Evolutionary conservation across 2,888 invertebrate genomes (phyloP).

Genomic region (Ornithoptera priamus): DNA sequence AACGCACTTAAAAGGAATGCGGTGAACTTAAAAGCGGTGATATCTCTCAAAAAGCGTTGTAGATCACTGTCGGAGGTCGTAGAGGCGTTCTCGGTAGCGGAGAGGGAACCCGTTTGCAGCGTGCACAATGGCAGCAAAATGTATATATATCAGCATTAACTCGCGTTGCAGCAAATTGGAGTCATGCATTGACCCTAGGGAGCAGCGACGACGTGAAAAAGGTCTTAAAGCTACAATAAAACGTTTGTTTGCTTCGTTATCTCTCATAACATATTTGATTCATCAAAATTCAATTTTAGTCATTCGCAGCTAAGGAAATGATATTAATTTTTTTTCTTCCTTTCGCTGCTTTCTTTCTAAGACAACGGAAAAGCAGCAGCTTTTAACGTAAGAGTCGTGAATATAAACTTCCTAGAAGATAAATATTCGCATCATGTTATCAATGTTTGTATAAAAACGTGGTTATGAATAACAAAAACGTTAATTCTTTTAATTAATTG

Average conservation of each 20-base stretch:
- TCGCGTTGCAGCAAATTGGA: conserved; percentile 17
- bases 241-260: background rate
- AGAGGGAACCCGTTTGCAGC: conserved; percentile 55
- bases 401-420: no score
- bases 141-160: conserved; percentile 27
- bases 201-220: background rate
- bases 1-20: conserved; percentile 25
- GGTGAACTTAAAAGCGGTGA: conserved; percentile 32
- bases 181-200: conserved; percentile 13
- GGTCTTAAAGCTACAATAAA: background rate
- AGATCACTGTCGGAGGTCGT: conserved; percentile 61
- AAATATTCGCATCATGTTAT: no score
- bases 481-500: no score
- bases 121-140: conserved; percentile 38
- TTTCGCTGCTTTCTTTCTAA: no score
- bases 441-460: no score
- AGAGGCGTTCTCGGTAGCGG: conserved; percentile 64
- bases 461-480: no score
- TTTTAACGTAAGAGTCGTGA: no score
- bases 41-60: conserved; percentile 52
- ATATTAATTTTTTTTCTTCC: no score
- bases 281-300: background rate
- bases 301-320: no score
- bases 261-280: background rate
- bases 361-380: no score